phyloP scores from a whole-genome alignment of 2,113 vertebrate genomes.

The Dolichallabes microphthalmus region DNA sequence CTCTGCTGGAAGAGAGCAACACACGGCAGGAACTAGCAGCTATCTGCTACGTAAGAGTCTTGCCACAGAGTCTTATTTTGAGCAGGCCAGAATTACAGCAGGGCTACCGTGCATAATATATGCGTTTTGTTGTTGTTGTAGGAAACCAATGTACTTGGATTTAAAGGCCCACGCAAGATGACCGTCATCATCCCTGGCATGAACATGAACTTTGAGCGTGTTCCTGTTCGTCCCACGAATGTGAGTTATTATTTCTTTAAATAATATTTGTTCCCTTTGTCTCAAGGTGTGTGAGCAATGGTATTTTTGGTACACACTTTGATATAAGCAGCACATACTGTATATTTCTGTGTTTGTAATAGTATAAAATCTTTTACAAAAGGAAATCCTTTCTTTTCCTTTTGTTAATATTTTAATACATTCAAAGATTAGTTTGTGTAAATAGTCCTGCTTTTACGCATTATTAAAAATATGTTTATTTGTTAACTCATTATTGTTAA shows the following conservation, averaged over 20 bases:
- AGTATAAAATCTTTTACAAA: neutral
- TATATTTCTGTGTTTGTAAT: neutral
- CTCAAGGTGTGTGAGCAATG: neutral
- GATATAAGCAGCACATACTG: neutral
- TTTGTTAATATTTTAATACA: neutral
- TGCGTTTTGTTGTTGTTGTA: constrained; percentile 61
- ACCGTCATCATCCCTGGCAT: constrained; percentile 96
- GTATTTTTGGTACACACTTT: neutral
- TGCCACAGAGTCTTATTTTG: neutral
- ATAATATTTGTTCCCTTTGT: neutral
- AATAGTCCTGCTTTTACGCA: neutral
- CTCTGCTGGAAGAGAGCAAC: constrained; percentile 78
- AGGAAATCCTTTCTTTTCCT: too few species aligned
- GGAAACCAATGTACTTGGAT: constrained; percentile 96
- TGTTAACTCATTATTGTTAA: neutral
- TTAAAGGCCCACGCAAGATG: constrained; percentile 97
- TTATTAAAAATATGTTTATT: neutral
- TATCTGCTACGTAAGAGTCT: constrained; percentile 92
- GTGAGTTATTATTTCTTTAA: constrained; percentile 71
- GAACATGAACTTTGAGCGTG: constrained; percentile 89
- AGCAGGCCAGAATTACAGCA: neutral
- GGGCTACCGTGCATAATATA: neutral
- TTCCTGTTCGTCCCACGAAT: constrained; percentile 82
- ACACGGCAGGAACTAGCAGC: constrained; percentile 90
- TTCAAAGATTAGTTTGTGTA: neutral